phyloP scores from a whole-genome alignment of 2,797 vertebrate species.

The Pteropus rufus region DNA sequence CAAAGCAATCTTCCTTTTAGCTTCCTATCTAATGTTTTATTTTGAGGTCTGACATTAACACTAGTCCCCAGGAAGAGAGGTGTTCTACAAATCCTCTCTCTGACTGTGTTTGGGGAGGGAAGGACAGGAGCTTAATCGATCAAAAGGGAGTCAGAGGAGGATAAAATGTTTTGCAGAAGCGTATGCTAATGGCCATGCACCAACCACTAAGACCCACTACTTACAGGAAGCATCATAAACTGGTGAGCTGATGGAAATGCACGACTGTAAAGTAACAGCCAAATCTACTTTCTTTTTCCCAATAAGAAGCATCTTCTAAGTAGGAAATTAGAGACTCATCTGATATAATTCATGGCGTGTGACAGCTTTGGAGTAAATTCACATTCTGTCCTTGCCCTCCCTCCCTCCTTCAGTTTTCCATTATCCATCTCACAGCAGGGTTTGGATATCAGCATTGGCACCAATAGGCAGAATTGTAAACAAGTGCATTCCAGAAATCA shows the following conservation, averaged over 20 bases:
- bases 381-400: neutral
- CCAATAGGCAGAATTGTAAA: slow-evolving; percentile 76
- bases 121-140: slow-evolving; percentile 71
- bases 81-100: slow-evolving; percentile 39
- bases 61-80: slow-evolving; percentile 47
- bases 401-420: neutral
- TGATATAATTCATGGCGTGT: slow-evolving; percentile 60
- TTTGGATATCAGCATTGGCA: slow-evolving; percentile 53
- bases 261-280: neutral
- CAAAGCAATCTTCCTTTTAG: neutral
- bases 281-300: slow-evolving; percentile 4
- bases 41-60: slow-evolving; percentile 70
- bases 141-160: slow-evolving; percentile 78
- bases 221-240: slow-evolving; percentile 71
- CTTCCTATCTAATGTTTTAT: slow-evolving; percentile 22
- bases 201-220: slow-evolving; percentile 53
- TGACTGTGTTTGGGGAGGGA: slow-evolving; percentile 64
- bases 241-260: slow-evolving; percentile 68
- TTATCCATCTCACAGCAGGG: slow-evolving; percentile 52
- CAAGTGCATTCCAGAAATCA: slow-evolving; percentile 71
- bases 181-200: slow-evolving; percentile 75
- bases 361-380: slow-evolving; percentile 55
- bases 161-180: slow-evolving; percentile 75
- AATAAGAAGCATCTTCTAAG: slow-evolving; percentile 25
- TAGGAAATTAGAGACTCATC: slow-evolving; percentile 72